phyloP scores from a whole-genome alignment of 1,140 invertebrate genomes.

The Leguminivora glycinivorella region DNA sequence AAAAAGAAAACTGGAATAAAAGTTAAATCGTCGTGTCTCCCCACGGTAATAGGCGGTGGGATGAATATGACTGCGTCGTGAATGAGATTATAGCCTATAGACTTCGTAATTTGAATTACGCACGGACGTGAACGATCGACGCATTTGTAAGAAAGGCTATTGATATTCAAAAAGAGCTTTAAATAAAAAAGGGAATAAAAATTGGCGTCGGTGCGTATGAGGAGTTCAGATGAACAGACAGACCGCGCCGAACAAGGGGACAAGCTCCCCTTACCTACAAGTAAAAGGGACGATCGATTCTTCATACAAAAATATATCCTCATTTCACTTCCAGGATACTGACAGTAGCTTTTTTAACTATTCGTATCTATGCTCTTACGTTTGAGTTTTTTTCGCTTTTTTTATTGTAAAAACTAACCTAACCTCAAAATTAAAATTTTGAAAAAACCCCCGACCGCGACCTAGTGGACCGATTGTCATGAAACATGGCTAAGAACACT shows the following conservation, averaged over 20 bases:
- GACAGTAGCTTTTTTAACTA: no score
- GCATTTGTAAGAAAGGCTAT: constrained; percentile 40
- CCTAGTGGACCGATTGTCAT: no score
- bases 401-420: no score
- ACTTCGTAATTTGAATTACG: constrained; percentile 37
- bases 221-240: constrained; percentile 20
- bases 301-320: no score
- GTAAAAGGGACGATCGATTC: no score
- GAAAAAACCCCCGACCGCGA: no score
- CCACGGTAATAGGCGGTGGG: not conserved
- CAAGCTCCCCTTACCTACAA: constrained; percentile 33
- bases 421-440: no score
- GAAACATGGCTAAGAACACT: no score
- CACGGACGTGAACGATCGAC: constrained; percentile 30
- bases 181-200: constrained; percentile 49
- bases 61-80: constrained; percentile 24
- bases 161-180: constrained; percentile 49
- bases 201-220: constrained; percentile 45
- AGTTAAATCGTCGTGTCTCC: constrained; percentile 13
- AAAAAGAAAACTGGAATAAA: constrained; percentile 6
- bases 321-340: no score
- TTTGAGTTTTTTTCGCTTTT: no score
- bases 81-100: constrained; percentile 28
- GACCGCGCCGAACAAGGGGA: constrained; percentile 20
- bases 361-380: no score